phyloP scores from a whole-genome alignment of 2,888 invertebrate species.

The Drosophila merina region DNA sequence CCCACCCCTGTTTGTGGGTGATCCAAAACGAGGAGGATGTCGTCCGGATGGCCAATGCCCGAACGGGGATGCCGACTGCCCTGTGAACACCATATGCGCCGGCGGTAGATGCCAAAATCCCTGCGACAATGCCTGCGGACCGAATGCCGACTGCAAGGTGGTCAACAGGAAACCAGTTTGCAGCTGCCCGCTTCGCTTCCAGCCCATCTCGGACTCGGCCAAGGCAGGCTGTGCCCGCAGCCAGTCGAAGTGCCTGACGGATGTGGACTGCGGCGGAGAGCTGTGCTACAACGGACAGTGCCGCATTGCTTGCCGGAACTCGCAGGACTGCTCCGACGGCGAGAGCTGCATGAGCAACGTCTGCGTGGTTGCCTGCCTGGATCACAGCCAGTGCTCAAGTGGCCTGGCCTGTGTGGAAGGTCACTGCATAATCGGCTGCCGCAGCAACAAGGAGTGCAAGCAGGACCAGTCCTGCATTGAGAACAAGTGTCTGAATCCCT shows the following conservation, averaged over 20 bases:
- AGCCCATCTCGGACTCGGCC: constrained; percentile 87
- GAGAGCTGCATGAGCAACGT: constrained; percentile 91
- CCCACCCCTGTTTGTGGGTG: constrained; percentile 90
- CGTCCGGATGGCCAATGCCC: constrained; percentile 90
- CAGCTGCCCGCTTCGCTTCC: constrained; percentile 90
- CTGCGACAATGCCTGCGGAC: constrained; percentile 92
- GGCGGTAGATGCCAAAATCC: constrained; percentile 91
- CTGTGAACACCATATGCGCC: constrained; percentile 89
- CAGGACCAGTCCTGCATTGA: constrained; percentile 91
- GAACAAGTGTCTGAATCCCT: constrained; percentile 93
- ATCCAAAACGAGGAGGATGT: constrained; percentile 91
- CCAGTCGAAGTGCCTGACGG: constrained; percentile 87
- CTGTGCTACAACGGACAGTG: constrained; percentile 93
- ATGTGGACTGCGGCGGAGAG: constrained; percentile 91
- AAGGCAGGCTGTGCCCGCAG: constrained; percentile 90
- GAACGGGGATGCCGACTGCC: constrained; percentile 90
- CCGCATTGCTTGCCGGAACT: constrained; percentile 90
- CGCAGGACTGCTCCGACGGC: constrained; percentile 90
- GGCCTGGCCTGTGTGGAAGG: constrained; percentile 93
- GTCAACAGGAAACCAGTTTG: constrained; percentile 91
- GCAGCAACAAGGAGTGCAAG: constrained; percentile 92
- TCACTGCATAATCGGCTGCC: constrained; percentile 92
- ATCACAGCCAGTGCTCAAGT: constrained; percentile 91
- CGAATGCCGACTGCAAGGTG: constrained; percentile 92
- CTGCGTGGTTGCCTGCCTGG: constrained; percentile 91